These are phyloP conservation scores for Lasius platythorax DNA, from an alignment of 2,888 invertebrate species.

Conservation along the genomic window DNA sequence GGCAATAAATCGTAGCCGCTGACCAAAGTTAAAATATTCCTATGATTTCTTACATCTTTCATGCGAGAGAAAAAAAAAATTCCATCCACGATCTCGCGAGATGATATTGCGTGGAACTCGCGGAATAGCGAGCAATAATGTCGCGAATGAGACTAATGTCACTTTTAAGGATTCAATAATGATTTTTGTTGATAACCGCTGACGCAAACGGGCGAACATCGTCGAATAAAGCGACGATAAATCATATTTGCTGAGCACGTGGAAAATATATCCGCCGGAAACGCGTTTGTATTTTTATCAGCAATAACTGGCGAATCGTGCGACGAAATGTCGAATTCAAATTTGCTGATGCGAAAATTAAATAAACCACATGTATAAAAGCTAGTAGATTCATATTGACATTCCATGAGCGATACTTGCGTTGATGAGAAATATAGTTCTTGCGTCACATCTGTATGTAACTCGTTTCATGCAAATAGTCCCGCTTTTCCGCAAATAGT, in stretches of 20 bases:
- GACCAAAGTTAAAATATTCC: constrained; percentile 36
- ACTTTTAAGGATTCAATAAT: constrained; percentile 22
- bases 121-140: background rate
- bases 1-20: constrained; percentile 41
- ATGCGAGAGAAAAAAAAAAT: constrained; percentile 16
- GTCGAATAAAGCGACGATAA: constrained; percentile 23
- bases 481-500: background rate
- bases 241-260: constrained; percentile 29
- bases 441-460: background rate
- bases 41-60: constrained; percentile 43
- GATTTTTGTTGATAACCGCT: constrained; percentile 1
- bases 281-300: constrained; percentile 31
- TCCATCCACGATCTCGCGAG: constrained; percentile 6
- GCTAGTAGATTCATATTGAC: constrained; percentile 26
- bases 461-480: constrained; percentile 2
- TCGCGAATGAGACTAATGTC: constrained; percentile 24
- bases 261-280: constrained; percentile 28
- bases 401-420: constrained; percentile 20
- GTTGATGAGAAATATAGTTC: background rate
- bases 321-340: constrained; percentile 27
- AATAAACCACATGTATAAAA: constrained; percentile 38
- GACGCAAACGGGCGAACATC: constrained; percentile 11
- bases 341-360: constrained; percentile 39
- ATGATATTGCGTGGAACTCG: background rate
- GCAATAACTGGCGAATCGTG: constrained; percentile 23